Evolutionary conservation across 2,888 invertebrate genomes (phyloP).

Genomic region (Drosophila crucigera): DNA sequence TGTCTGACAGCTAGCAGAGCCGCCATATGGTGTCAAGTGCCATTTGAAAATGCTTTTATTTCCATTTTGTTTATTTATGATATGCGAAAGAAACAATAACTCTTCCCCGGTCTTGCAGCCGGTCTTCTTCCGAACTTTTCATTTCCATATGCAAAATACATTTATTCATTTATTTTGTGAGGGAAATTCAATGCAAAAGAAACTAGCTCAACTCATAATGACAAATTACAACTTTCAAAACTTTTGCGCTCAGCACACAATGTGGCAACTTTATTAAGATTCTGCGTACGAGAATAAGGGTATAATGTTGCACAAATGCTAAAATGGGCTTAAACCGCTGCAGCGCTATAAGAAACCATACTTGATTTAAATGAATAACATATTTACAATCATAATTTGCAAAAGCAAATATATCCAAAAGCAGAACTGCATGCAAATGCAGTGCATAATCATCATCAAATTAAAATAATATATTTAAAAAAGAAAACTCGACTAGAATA

Average conservation of each 20-base stretch:
- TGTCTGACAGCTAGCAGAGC: constrained; percentile 47
- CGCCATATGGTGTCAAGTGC: constrained; percentile 78
- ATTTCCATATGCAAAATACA: constrained; percentile 15
- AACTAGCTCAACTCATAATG: constrained; percentile 6
- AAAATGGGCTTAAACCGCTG: neutral
- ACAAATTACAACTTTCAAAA: constrained; percentile 26
- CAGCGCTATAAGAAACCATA: neutral
- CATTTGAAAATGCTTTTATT: constrained; percentile 80
- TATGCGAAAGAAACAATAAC: constrained; percentile 24
- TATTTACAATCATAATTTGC: neutral
- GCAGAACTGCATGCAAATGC: constrained; percentile 30
- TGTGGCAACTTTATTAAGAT: neutral
- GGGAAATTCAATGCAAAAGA: neutral
- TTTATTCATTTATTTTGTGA: constrained; percentile 18
- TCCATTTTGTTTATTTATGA: constrained; percentile 70
- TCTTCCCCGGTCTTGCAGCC: neutral
- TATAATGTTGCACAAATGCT: neutral
- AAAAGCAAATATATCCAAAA: constrained; percentile 16
- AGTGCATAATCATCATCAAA: constrained; percentile 44
- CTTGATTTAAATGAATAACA: neutral
- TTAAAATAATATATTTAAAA: constrained; percentile 1
- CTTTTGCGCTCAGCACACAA: constrained; percentile 9
- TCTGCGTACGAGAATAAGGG: neutral
- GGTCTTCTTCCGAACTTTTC: constrained; percentile 14
- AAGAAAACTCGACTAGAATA: neutral